Base-by-base conservation (phyloP, 2,797 vertebrate genomes). In the Euthynnus affinis region DNA sequence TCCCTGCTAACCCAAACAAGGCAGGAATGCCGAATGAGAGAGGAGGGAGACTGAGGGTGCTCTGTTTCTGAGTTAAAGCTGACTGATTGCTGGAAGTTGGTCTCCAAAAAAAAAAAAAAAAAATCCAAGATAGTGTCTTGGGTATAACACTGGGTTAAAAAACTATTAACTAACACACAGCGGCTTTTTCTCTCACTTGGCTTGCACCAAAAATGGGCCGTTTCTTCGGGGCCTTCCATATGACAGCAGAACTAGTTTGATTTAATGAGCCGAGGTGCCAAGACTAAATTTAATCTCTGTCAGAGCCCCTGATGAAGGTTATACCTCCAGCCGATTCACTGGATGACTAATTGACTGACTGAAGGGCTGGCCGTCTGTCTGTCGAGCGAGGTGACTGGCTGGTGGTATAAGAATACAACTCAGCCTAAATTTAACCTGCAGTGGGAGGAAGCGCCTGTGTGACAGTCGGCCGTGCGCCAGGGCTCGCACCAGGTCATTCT, bases 401-500 rank as follows among this genome's bases (percentile, higher is more conserved):
- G 82, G 40, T 60, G 85, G 91, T 91, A 95, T 95, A 96, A 97
- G 96, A 97, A 97, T 97, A 97, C 95, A 95, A 93, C 91, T 81
- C 48, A 74, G 17, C 91, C 96, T 95, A 96, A 97, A 97, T 97
- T 97, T 97, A 97, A 96, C 96, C 96, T 59, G 74, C 91, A 77
- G 83, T 85, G 86, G 90, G 95, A 98, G 97, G 96, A 98, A 97
- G 95, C 94, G 94, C 93, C 95, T 96, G 96, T 96, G 96, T 97
- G 97, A 97, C 96, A 97, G 96, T 96, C 91, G 96, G 96, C 96
- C 89, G 89, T 86, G 90, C 3, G 97, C 97, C 97, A 97, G 95
- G 85, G 81, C 88, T 92, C 78, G 86, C 94, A 67, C 94, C 94
- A 89, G 94, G 96, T 96, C 96, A 97, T 96, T 96, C 94, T 95